phyloP scores from a whole-genome alignment of 2,888 invertebrate species.

The Dolomedes plantarius region DNA sequence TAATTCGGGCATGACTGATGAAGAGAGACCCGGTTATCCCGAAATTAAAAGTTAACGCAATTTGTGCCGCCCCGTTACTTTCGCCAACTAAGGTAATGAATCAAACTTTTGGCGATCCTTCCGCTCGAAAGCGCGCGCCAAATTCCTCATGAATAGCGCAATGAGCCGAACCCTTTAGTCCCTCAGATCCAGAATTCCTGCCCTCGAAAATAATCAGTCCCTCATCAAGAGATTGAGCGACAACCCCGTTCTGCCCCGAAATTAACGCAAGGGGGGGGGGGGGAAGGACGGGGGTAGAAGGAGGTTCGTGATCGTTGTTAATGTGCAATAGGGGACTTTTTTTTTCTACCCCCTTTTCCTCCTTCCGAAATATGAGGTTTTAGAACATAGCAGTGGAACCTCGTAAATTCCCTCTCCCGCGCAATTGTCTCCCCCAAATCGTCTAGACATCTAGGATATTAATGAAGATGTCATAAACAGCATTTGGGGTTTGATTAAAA shows the following conservation, averaged over 20 bases:
- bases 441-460: background rate
- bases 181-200: conserved; percentile 29
- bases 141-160: conserved; percentile 67
- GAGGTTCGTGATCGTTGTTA: conserved; percentile 14
- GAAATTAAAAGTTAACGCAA: conserved; percentile 70
- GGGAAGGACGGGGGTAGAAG: no score
- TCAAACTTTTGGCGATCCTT: conserved; percentile 70
- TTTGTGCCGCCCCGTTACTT: conserved; percentile 65
- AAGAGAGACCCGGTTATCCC: conserved; percentile 42
- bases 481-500: background rate
- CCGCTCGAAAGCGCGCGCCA: conserved; percentile 57
- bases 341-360: background rate
- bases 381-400: background rate
- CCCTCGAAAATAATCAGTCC: conserved; percentile 51
- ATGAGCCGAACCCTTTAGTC: conserved; percentile 65
- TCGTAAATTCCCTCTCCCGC: background rate
- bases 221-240: conserved; percentile 63
- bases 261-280: conserved; percentile 4
- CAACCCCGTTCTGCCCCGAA: conserved; percentile 15
- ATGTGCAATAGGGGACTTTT: conserved; percentile 25
- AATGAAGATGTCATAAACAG: conserved; percentile 5
- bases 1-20: conserved; percentile 43
- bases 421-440: background rate
- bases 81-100: conserved; percentile 70
- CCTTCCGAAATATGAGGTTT: conserved; percentile 36